Conservation (phyloP, 2,797 vertebrate genomes). For the Novumbra hubbsi region DNA sequence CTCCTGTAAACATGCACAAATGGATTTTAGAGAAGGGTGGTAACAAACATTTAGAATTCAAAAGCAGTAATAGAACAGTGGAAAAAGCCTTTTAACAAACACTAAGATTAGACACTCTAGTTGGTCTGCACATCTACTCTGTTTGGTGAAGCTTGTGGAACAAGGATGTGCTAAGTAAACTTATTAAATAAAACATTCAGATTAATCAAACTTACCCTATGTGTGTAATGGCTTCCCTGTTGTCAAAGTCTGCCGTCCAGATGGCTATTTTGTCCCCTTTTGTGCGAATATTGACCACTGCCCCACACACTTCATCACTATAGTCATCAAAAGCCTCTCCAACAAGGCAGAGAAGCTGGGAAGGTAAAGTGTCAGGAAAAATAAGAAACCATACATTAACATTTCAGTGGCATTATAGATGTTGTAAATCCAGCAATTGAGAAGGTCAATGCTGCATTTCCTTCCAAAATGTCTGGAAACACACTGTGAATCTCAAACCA, state of each 20-base stretch:
- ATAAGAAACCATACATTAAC: not conserved
- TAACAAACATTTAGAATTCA: not conserved
- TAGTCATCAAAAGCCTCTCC: conserved; percentile 98
- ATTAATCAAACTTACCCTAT: conserved; percentile 85
- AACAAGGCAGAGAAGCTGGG: conserved; percentile 95
- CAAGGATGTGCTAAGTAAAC: not conserved
- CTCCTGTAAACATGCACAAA: conserved; percentile 71
- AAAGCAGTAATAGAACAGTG: not conserved
- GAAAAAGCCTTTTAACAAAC: not conserved
- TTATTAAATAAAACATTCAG: not conserved
- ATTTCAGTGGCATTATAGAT: not conserved
- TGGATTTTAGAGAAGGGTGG: not conserved
- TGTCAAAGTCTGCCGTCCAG: conserved; percentile 97
- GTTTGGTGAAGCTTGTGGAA: not conserved
- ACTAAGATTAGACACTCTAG: not conserved
- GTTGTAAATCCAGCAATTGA: not conserved
- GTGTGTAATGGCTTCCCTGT: conserved; percentile 93
- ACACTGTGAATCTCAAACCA: too few species aligned
- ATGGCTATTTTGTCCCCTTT: conserved; percentile 99
- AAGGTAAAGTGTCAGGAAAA: not conserved
- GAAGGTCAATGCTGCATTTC: not conserved
- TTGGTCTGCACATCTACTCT: not conserved
- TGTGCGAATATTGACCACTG: conserved; percentile 96
- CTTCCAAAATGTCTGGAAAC: not conserved
- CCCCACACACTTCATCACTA: conserved; percentile 95